Evolutionary conservation across 2,888 invertebrate genomes (phyloP).

Genomic region (Polyploca ridens): DNA sequence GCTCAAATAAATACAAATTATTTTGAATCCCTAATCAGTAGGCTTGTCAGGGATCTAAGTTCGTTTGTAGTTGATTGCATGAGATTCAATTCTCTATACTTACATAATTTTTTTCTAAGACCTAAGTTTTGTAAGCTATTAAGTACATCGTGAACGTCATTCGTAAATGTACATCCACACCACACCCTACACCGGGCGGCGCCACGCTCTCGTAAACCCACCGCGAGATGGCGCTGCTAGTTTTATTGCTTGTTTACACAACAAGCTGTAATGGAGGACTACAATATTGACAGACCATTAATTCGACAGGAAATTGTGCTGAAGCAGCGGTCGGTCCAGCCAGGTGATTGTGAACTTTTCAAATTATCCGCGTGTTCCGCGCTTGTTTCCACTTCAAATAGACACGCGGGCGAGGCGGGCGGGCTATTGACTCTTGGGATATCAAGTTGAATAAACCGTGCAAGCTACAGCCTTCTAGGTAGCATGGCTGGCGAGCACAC

Average conservation of each 20-base stretch:
- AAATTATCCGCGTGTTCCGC: slow-evolving; percentile 78
- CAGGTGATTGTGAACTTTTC: slow-evolving; percentile 83
- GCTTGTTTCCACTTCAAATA: slow-evolving; percentile 74
- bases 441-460: slow-evolving; percentile 60
- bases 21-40: too few relatives aligned
- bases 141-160: neutral
- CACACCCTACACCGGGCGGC: slow-evolving; percentile 39
- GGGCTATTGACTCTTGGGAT: slow-evolving; percentile 50
- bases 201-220: slow-evolving; percentile 66
- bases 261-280: slow-evolving; percentile 78
- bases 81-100: too few relatives aligned
- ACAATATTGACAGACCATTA: slow-evolving; percentile 84
- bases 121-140: too few relatives aligned
- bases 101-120: too few relatives aligned
- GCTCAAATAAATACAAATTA: too few relatives aligned
- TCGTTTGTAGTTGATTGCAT: too few relatives aligned
- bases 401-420: slow-evolving; percentile 38
- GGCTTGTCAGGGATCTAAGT: too few relatives aligned
- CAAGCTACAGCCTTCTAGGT: slow-evolving; percentile 36
- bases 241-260: slow-evolving; percentile 78
- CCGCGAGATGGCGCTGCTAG: slow-evolving; percentile 74
- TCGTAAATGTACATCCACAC: neutral
- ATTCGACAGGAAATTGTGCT: slow-evolving; percentile 83
- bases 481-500: slow-evolving; percentile 24
- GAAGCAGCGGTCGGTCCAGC: slow-evolving; percentile 66